Evolutionary conservation across 1,140 invertebrate genomes (phyloP).

Genomic region (Oncopodura yosiiana): DNA sequence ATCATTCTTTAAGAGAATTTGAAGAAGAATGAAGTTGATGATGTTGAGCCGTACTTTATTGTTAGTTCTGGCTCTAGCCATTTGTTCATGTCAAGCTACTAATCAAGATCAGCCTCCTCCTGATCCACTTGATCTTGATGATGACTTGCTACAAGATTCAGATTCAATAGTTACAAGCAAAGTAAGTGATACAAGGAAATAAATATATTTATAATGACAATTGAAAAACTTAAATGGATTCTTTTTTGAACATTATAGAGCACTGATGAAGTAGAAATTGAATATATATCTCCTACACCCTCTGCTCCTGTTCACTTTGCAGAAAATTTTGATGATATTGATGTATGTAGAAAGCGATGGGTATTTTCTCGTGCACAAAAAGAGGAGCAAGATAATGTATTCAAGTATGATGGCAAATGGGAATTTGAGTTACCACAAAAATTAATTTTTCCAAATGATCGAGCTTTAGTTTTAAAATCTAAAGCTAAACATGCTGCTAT

Average conservation of each 20-base stretch:
- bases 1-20: too few species aligned
- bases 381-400: conserved; percentile 77
- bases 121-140: too few species aligned
- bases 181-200: too few species aligned
- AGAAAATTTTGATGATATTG: conserved; percentile 78
- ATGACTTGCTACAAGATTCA: too few species aligned
- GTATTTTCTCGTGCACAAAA: conserved; percentile 84
- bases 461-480: conserved; percentile 81
- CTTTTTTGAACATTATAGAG: neutral
- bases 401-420: conserved; percentile 90
- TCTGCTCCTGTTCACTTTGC: conserved; percentile 59
- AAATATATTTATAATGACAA: too few species aligned
- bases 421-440: conserved; percentile 64
- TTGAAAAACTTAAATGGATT: too few species aligned
- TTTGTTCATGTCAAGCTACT: too few species aligned
- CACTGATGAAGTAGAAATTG: conserved; percentile 32
- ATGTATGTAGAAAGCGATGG: conserved; percentile 69
- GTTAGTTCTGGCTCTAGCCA: too few species aligned
- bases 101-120: too few species aligned
- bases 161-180: too few species aligned
- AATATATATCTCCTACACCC: conserved; percentile 40
- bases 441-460: conserved; percentile 67
- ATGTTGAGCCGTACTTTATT: too few species aligned
- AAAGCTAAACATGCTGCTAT: conserved; percentile 96
- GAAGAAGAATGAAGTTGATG: too few species aligned